These are phyloP conservation scores for Dioctria rufipes DNA, from an alignment of 2,888 invertebrate species.

Conservation along the genomic window DNA sequence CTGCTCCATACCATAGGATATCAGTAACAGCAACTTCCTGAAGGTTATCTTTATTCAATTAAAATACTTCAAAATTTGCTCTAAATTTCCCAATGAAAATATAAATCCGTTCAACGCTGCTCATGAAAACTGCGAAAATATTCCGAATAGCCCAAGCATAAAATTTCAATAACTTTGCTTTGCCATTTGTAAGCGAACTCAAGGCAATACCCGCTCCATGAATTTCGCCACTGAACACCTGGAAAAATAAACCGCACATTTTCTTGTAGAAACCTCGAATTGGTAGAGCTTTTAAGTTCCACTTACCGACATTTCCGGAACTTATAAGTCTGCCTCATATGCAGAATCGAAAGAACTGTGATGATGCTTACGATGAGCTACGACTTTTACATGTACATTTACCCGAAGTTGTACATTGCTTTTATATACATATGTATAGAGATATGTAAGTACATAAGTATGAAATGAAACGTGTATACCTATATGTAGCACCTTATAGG, in stretches of 20 bases:
- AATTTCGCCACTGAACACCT: not conserved
- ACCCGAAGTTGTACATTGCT: no score
- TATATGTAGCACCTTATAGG: not conserved
- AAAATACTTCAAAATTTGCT: no score
- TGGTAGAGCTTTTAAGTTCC: conserved; percentile 2
- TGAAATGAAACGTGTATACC: no score
- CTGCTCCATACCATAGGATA: no score
- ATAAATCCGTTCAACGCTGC: not conserved
- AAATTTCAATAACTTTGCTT: not conserved
- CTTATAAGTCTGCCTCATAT: not conserved
- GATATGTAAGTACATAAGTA: no score
- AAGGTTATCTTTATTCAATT: no score
- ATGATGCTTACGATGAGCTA: not conserved
- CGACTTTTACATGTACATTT: no score
- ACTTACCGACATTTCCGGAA: conserved; percentile 11
- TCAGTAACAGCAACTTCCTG: no score
- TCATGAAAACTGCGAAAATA: not conserved
- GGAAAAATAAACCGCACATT: not conserved
- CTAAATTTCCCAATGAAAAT: not conserved
- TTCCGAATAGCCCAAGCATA: not conserved
- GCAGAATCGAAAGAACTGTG: not conserved
- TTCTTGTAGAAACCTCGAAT: conserved; percentile 10
- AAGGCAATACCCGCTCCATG: not conserved
- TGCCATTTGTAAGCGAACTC: not conserved
- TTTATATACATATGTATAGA: no score